phyloP scores from a whole-genome alignment of 2,888 invertebrate species.

The Trichogramma evanescens region DNA sequence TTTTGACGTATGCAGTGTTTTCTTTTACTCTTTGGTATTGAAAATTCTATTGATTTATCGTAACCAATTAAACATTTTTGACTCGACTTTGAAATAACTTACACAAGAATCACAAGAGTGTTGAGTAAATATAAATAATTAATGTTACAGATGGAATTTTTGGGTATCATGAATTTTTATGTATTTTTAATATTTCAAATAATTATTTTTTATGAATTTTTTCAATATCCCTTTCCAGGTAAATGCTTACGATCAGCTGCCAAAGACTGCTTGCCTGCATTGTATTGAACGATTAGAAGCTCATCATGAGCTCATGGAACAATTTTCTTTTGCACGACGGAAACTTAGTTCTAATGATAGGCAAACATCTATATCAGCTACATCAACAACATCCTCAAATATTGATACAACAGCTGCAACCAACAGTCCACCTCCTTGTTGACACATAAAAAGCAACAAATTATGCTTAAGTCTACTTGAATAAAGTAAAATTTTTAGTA shows the following conservation, averaged over 20 bases:
- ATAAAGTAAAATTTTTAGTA: background rate
- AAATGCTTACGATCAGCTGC: slow-evolving; percentile 47
- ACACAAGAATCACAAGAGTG: too few relatives aligned
- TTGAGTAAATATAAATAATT: too few relatives aligned
- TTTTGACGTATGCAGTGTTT: too few relatives aligned
- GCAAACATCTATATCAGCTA: slow-evolving; percentile 25
- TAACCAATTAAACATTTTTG: too few relatives aligned
- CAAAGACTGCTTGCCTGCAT: slow-evolving; percentile 53
- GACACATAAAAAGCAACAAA: slow-evolving; percentile 26
- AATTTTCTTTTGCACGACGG: slow-evolving; percentile 46
- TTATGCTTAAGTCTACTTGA: slow-evolving; percentile 20
- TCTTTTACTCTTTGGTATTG: too few relatives aligned
- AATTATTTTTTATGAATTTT: background rate
- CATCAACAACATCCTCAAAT: slow-evolving; percentile 33
- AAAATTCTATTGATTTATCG: too few relatives aligned
- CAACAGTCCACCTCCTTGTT: slow-evolving; percentile 40
- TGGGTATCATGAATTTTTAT: background rate
- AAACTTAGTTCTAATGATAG: slow-evolving; percentile 38
- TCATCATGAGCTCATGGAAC: slow-evolving; percentile 50
- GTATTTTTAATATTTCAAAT: slow-evolving; percentile 4
- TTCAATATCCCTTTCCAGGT: slow-evolving; percentile 36
- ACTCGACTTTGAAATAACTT: too few relatives aligned
- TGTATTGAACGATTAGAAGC: slow-evolving; percentile 53
- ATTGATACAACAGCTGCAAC: slow-evolving; percentile 33
- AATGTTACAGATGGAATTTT: too few relatives aligned